Base-by-base conservation (phyloP, 2,888 invertebrate genomes). In the Diadromus collaris region DNA sequence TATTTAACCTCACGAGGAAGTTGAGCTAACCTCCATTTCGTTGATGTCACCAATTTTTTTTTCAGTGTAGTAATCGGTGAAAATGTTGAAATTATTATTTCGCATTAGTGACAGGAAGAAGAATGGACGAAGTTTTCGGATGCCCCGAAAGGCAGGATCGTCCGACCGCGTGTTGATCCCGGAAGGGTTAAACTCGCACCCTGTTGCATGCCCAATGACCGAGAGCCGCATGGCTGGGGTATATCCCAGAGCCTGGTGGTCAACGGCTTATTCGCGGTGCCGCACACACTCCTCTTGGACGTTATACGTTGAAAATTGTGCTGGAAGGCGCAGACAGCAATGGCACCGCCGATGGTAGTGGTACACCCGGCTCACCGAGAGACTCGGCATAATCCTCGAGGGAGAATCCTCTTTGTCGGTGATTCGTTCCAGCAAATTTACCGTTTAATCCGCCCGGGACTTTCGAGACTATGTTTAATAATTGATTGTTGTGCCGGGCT, bases 201-300 rank as follows among this genome's bases (percentile, higher is more conserved):
- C 68, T 75, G 68, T 75, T 75, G 68, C 68, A 68, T 75, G 74
- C 67, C 68, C 21, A 75, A 61, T 75, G 64, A 75, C 68, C 51
- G 61, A 51, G 61, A 61, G 67, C 51, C 61, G 61, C 29, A 54
- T 68, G 68, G 68, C 44, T 44, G 2, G 29, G 54, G 61, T 51
- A 41, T 60, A 68, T 75, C 41, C 67, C n/a, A n/a, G 38, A 75
- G 74, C 51, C 51, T 16, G 51, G 68, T 68, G 74, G 74, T 68
- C 74, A 68, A 51, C 74, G 61, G 74, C 61, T 75, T 75, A 68
- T 68, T 75, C 68, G 51, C 61, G 68, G 68, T 68, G 61, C 51
- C 65, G 65, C 65, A 60, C 73, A 34, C 29, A 58, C 67, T n/a
- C 24, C 67, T 54, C 67, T 54, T 19, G 74, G 29, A 54, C 51